Evolutionary conservation across 2,113 vertebrate genomes (phyloP).

Genomic region (Malurus melanocephalus): DNA sequence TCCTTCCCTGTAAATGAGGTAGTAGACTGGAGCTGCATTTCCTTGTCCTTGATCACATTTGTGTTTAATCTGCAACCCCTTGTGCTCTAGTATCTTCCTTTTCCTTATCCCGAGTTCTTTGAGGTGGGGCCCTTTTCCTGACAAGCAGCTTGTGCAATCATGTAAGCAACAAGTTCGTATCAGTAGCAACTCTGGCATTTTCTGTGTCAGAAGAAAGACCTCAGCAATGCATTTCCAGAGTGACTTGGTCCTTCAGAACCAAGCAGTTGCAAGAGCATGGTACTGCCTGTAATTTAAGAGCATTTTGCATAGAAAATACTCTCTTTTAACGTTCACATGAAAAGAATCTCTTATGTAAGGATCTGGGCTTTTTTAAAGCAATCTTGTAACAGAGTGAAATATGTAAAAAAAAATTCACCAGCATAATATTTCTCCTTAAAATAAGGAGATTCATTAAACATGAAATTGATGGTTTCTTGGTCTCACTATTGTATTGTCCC

Average conservation of each 20-base stretch:
- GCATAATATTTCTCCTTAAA: neutral
- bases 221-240: neutral
- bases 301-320: neutral
- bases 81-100: neutral
- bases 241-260: neutral
- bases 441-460: neutral
- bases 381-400: neutral
- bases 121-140: neutral
- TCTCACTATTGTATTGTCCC: neutral
- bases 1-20: neutral
- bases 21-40: neutral
- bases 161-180: neutral
- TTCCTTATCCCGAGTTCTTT: neutral
- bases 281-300: neutral
- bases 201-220: neutral
- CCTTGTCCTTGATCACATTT: neutral
- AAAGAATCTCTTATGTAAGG: neutral
- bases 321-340: neutral
- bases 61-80: neutral
- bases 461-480: neutral
- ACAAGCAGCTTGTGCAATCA: neutral
- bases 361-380: neutral
- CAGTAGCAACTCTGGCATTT: neutral
- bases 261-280: neutral
- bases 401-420: neutral